Evolutionary conservation across 2,113 vertebrate species (phyloP).

Genomic region (Halcyon senegalensis): DNA sequence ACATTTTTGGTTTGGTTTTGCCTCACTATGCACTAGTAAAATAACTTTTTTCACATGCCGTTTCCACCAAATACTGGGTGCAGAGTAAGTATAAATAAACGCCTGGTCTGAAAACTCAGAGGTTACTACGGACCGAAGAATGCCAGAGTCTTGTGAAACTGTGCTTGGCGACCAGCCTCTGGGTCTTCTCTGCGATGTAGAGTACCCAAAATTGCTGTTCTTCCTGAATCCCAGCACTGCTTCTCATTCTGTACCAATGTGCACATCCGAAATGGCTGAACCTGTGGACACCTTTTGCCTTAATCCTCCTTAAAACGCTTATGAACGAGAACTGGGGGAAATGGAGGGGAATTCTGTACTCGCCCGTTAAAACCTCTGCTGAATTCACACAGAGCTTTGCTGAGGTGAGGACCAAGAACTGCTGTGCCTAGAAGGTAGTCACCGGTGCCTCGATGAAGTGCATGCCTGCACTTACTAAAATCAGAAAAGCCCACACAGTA

Average conservation of each 20-base stretch:
- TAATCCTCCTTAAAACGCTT: conserved; percentile 21
- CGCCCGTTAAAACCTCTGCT: background rate
- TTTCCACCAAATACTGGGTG: background rate
- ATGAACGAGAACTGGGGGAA: background rate
- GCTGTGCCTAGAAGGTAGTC: background rate
- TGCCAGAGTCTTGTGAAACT: background rate
- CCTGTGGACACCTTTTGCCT: background rate
- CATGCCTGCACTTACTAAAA: background rate
- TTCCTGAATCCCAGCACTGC: background rate
- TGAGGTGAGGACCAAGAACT: background rate
- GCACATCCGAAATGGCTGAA: background rate
- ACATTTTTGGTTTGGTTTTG: background rate
- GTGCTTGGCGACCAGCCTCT: background rate
- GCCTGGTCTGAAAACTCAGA: background rate
- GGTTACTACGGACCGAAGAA: background rate
- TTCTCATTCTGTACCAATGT: background rate
- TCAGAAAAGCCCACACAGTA: background rate
- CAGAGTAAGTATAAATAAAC: background rate
- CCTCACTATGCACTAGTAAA: background rate
- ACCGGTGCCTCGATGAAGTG: background rate
- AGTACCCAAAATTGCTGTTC: background rate
- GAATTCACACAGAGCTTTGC: background rate
- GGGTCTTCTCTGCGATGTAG: background rate
- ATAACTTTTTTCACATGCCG: background rate
- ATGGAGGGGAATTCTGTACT: background rate